phyloP scores from a whole-genome alignment of 1,140 invertebrate species.

The Marisa cornuarietis region DNA sequence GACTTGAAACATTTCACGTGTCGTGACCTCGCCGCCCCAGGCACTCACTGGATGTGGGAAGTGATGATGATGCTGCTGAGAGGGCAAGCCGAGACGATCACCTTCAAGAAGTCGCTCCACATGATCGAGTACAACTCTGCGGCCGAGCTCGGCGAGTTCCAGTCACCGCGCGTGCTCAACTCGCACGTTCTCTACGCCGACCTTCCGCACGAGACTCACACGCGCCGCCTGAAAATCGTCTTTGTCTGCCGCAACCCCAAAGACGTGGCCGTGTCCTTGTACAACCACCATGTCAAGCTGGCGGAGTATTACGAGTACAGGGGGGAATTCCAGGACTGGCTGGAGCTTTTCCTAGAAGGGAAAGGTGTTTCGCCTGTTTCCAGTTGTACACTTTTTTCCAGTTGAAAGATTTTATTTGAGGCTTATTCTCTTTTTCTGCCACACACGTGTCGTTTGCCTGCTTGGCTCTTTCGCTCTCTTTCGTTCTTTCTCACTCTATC shows the following conservation, averaged over 20 bases:
- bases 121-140: conserved; percentile 22
- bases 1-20: neutral
- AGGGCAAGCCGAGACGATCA: conserved; percentile 2
- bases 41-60: conserved; percentile 46
- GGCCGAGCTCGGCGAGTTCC: neutral
- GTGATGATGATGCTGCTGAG: conserved; percentile 32
- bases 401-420: neutral
- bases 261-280: conserved; percentile 45
- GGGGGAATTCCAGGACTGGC: conserved; percentile 44
- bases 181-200: conserved; percentile 26
- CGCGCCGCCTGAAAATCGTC: conserved; percentile 31
- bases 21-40: conserved; percentile 8
- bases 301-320: conserved; percentile 38
- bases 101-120: conserved; percentile 9
- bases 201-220: conserved; percentile 28
- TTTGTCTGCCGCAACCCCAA: conserved; percentile 43
- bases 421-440: neutral
- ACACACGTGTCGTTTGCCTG: too few species aligned
- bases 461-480: too few species aligned
- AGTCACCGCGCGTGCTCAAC: conserved; percentile 39
- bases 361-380: conserved; percentile 35
- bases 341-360: conserved; percentile 43
- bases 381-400: neutral
- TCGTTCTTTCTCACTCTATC: too few species aligned
- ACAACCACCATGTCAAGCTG: conserved; percentile 38